A percentile compares a stretch with the other conserved stretches of the same genome.
Conservation (phyloP, 1,140 invertebrate species). For the Drosophila micromelanica region DNA sequence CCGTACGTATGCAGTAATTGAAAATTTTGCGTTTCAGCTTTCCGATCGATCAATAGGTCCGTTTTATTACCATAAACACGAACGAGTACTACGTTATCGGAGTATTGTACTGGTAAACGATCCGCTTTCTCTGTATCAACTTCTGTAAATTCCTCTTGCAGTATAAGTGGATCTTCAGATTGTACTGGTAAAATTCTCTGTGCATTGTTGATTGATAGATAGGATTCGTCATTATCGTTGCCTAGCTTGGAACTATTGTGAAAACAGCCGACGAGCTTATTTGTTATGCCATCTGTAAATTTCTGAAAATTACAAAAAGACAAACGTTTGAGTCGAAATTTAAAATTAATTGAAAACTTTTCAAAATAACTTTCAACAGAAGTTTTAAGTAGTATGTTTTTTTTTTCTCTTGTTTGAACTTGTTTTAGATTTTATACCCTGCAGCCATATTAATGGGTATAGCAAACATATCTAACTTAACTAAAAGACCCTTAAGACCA, state of each 20-base stretch:
- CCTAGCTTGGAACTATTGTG: slow-evolving; percentile 64
- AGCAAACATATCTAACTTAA: too few species aligned
- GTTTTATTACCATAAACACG: slow-evolving; percentile 97
- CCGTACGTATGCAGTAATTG: slow-evolving; percentile 89
- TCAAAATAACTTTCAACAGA: not conserved
- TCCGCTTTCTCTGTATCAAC: slow-evolving; percentile 30
- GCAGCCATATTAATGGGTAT: not conserved
- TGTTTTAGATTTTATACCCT: not conserved
- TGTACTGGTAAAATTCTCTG: slow-evolving; percentile 41
- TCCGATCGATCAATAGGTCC: slow-evolving; percentile 95
- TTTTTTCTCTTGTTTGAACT: not conserved
- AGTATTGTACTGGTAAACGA: slow-evolving; percentile 73
- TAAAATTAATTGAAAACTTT: not conserved
- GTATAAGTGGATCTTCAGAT: slow-evolving; percentile 52
- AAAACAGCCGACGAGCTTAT: slow-evolving; percentile 94
- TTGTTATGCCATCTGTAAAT: slow-evolving; percentile 98
- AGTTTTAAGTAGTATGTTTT: not conserved
- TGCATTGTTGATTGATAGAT: slow-evolving; percentile 53
- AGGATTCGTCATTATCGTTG: slow-evolving; percentile 50
- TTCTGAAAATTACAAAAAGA: slow-evolving; percentile 86
- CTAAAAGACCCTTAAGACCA: too few species aligned
- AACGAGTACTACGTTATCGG: slow-evolving; percentile 92
- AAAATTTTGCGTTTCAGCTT: slow-evolving; percentile 91
- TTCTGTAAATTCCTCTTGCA: slow-evolving; percentile 33
- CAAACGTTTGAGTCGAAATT: not conserved